phyloP scores from a whole-genome alignment of 2,113 vertebrate genomes.

The Aegithalos caudatus region DNA sequence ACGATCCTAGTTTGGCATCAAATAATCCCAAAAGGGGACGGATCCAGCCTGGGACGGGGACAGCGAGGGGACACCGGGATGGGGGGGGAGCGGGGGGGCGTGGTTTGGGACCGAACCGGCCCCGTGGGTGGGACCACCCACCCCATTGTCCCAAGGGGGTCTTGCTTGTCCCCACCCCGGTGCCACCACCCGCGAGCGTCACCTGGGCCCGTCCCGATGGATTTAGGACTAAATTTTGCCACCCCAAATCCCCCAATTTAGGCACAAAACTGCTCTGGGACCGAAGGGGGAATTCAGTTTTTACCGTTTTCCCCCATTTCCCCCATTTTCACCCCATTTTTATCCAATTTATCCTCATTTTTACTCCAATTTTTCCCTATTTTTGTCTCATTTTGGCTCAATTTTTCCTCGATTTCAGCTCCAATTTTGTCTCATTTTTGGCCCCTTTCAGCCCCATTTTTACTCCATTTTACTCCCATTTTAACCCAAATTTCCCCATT shows the following conservation, averaged over 20 bases:
- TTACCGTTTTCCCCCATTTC: neutral
- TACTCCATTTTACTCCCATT: neutral
- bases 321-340: neutral
- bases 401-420: neutral
- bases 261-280: no score
- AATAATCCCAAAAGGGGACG: neutral
- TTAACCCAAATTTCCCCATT: neutral
- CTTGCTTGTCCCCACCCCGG: neutral
- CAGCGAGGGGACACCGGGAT: neutral
- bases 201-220: neutral
- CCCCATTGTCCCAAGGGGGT: fast-evolving
- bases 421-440: neutral
- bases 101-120: neutral
- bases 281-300: neutral
- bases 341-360: neutral
- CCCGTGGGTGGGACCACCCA: neutral
- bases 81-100: neutral
- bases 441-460: neutral
- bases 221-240: neutral
- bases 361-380: neutral
- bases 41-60: neutral
- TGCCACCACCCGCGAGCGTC: no score
- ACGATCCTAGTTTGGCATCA: no score
- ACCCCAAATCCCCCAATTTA: neutral
- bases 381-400: neutral